Percentiles rank a stretch among this genome's conserved stretches.
These are phyloP conservation scores for Chaetophractus vellerosus DNA, from an alignment of 2,797 vertebrate species.

Conservation along the genomic window DNA sequence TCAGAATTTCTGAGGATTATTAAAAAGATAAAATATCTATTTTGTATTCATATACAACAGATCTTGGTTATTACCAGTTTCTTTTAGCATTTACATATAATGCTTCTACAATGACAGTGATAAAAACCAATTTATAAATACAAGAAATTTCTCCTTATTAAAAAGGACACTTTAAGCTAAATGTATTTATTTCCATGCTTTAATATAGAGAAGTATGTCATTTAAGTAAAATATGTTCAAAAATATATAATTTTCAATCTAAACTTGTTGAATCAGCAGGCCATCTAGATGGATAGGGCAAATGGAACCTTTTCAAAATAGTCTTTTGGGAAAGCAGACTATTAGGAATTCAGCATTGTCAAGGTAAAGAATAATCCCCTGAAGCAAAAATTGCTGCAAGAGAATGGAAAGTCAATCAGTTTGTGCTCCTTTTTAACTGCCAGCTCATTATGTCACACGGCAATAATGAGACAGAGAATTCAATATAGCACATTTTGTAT, in stretches of 20 bases:
- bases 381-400: background rate
- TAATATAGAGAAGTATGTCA: background rate
- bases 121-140: background rate
- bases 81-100: background rate
- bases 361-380: background rate
- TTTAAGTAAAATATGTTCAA: background rate
- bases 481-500: background rate
- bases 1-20: background rate
- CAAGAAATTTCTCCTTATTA: background rate
- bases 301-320: background rate
- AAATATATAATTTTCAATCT: background rate
- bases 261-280: background rate
- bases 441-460: background rate
- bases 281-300: background rate
- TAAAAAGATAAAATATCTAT: background rate
- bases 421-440: background rate
- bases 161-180: background rate
- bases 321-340: background rate
- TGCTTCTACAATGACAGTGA: background rate
- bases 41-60: background rate
- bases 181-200: background rate
- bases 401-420: background rate
- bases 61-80: background rate
- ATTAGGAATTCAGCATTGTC: background rate
- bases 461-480: background rate